phyloP scores from a whole-genome alignment of 2,888 invertebrate genomes.

The Troides oblongomaculatus region DNA sequence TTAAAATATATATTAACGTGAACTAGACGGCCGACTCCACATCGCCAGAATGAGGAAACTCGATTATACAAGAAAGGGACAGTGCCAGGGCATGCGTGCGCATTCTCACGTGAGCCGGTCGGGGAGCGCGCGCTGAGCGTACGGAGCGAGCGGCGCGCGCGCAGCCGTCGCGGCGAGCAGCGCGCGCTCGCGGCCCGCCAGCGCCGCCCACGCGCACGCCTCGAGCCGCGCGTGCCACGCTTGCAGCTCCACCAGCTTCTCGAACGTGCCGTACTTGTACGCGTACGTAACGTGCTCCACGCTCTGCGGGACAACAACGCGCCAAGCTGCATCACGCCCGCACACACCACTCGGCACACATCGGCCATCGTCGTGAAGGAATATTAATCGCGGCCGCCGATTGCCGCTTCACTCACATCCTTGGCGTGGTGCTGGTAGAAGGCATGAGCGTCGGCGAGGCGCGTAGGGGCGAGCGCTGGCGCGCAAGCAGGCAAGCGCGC shows the following conservation, averaged over 20 bases:
- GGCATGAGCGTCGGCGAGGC: constrained; percentile 87
- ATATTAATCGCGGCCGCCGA: background rate
- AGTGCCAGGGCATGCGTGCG: background rate
- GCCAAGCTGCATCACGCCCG: background rate
- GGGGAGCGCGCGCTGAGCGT: constrained; percentile 42
- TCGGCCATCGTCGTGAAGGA: background rate
- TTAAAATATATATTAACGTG: too few relatives aligned
- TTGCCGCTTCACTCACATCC: constrained; percentile 83
- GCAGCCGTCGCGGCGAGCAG: constrained; percentile 82
- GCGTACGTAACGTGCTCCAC: constrained; percentile 94
- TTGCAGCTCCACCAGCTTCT: constrained; percentile 94
- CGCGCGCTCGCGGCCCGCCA: constrained; percentile 84
- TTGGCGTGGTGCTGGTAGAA: constrained; percentile 94
- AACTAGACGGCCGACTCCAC: too few relatives aligned
- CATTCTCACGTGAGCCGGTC: constrained; percentile 37
- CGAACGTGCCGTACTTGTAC: constrained; percentile 96
- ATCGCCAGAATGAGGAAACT: too few relatives aligned
- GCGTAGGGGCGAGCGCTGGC: constrained; percentile 83
- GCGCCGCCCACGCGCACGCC: constrained; percentile 88
- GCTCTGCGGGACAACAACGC: constrained; percentile 80
- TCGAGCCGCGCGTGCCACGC: constrained; percentile 89
- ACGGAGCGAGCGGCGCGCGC: constrained; percentile 40
- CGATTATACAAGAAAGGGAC: too few relatives aligned
- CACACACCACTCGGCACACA: background rate
- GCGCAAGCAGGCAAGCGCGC: constrained; percentile 87